Conservation (phyloP, 2,888 invertebrate species). For the Pristionchus entomophagus region DNA sequence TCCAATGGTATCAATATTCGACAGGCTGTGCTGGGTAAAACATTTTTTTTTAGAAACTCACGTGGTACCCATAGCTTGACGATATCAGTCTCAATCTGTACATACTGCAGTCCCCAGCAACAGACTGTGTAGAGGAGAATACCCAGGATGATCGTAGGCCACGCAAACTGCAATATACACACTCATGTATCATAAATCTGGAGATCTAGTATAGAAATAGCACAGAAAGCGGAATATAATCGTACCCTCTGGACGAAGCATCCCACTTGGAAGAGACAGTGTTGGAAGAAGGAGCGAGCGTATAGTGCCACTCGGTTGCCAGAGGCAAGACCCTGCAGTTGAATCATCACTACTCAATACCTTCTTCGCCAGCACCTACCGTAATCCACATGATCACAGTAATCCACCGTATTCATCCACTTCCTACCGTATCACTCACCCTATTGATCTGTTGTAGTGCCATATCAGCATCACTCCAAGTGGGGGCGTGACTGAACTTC, state of each 20-base stretch:
- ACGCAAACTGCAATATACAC: constrained; percentile 51
- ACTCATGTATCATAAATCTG: background rate
- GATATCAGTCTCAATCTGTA: constrained; percentile 92
- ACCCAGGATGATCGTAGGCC: constrained; percentile 57
- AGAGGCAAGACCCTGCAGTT: constrained; percentile 67
- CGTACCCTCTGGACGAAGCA: constrained; percentile 65
- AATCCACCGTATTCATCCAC: background rate
- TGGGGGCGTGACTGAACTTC: constrained; percentile 81
- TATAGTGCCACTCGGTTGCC: constrained; percentile 74
- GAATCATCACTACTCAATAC: background rate
- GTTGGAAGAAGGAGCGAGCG: constrained; percentile 71
- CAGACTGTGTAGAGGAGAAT: constrained; percentile 79
- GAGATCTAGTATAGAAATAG: too few relatives aligned
- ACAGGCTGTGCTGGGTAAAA: too few relatives aligned
- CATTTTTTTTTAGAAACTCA: too few relatives aligned
- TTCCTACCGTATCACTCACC: constrained; percentile 82
- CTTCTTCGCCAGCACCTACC: background rate
- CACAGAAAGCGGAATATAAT: background rate
- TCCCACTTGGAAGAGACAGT: constrained; percentile 67
- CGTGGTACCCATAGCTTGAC: constrained; percentile 97
- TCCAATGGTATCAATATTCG: background rate
- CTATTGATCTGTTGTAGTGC: constrained; percentile 95
- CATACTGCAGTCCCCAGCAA: constrained; percentile 94
- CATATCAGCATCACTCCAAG: constrained; percentile 95
- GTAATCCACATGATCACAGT: background rate